Evolutionary conservation across 1,140 invertebrate species (phyloP), one percentile per base, ranked within the genome.

Genomic region (Cyclina sinensis): DNA sequence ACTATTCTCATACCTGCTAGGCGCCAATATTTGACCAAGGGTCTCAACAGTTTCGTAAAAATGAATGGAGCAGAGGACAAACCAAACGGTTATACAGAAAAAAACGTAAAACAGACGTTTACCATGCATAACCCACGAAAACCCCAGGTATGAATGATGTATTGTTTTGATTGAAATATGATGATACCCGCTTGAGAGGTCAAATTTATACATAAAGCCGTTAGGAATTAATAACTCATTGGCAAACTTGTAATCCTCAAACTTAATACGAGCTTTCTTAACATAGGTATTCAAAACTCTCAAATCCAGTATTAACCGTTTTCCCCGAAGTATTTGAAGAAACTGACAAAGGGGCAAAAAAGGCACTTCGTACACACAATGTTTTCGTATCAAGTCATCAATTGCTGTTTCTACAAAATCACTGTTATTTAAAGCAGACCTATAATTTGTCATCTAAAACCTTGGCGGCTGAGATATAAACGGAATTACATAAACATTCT

Each of bases 171-270:
- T 73, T 35, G 73, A 68, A 39, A 82, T 73, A 57, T 82, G 78
- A 39, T 82, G 79, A 74, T 88, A 88, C 16, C 86, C 78, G 32
- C 78, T 81, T 11, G 54, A 32, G 2, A 59, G 32, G 32, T 81
- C 54, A 59, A 81, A 81, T 59, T 81, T 81, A 59, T 59, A 81
- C 78, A 81, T 59, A 35, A 16, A 81, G 18, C 78, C 48, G 5
- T 51, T 57, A 27, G 78, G 78, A 51, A 81, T 18, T 12, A 81
- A 24, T 12, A 35, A 81, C 24, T 81, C 78, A 11, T 48, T 39
- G 3, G 78, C 78, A 48, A 59, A 24, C 37, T 81, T 57, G 48
- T 59, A 62, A 59, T 81, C 78, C 24, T 81, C 78, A 32, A 81
- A 32, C 21, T 81, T 81, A 30, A 81, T 51, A 35, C n/a, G 18